Conservation (phyloP, 1,140 invertebrate genomes). For the Atta colombica region DNA sequence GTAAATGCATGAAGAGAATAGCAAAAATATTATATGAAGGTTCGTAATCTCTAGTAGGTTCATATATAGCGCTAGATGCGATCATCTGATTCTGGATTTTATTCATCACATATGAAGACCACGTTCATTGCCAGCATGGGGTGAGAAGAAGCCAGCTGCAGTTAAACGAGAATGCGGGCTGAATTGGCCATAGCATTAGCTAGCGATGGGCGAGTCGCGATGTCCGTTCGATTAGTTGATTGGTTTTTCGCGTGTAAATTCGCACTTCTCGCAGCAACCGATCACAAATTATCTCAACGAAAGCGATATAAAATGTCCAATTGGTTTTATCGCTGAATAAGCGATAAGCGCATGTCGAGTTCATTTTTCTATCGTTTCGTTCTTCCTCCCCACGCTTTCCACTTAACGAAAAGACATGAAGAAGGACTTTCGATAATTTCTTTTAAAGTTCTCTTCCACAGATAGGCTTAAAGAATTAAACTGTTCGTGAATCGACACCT, state of each 20-base stretch:
- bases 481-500: not conserved
- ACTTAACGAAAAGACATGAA: conserved; percentile 54
- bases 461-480: conserved; percentile 24
- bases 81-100: conserved; percentile 11
- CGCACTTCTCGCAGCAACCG: conserved; percentile 20
- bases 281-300: conserved; percentile 34
- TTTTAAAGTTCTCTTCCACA: not conserved
- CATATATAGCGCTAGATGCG: not conserved
- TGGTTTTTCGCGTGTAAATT: conserved; percentile 56
- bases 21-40: not conserved
- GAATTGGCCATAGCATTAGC: conserved; percentile 30
- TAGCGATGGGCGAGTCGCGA: conserved; percentile 11
- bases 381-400: not conserved
- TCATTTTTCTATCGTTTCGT: not conserved
- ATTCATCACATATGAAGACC: conserved; percentile 31
- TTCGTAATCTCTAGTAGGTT: not conserved
- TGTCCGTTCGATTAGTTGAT: conserved; percentile 46
- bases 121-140: conserved; percentile 8
- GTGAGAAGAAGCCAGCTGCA: conserved; percentile 23
- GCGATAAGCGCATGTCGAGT: not conserved
- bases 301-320: conserved; percentile 45
- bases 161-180: conserved; percentile 23
- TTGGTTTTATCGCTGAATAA: conserved; percentile 54
- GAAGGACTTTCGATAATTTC: conserved; percentile 24
- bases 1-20: not conserved